Percentiles rank a stretch among this genome's conserved stretches.
Conservation (phyloP, 2,888 invertebrate genomes). For the Tetragonula carbonaria region DNA sequence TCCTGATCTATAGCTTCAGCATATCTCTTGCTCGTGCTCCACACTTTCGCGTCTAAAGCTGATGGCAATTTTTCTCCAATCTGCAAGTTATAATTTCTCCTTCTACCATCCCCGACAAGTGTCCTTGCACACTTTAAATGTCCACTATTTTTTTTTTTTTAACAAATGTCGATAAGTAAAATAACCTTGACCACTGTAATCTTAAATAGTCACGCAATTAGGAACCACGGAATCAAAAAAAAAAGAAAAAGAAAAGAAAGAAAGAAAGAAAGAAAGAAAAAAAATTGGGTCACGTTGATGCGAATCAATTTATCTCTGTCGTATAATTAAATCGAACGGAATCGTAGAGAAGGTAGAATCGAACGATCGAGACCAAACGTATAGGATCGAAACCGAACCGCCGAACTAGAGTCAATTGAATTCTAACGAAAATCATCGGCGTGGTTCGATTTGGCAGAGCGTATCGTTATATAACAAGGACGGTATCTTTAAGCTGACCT, state of each 20-base stretch:
- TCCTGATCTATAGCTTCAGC: not conserved
- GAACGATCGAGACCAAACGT: not conserved
- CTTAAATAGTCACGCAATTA: constrained; percentile 41
- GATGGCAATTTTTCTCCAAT: not conserved
- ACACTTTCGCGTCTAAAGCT: not conserved
- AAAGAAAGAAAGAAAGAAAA: not conserved
- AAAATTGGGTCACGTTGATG: constrained; percentile 35
- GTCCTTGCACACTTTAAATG: not conserved
- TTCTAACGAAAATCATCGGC: constrained; percentile 26
- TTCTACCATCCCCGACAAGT: too few species aligned
- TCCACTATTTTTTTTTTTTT: not conserved
- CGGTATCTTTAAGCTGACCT: constrained; percentile 44
- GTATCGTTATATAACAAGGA: constrained; percentile 6
- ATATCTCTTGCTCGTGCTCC: not conserved
- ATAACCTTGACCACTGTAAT: constrained; percentile 43
- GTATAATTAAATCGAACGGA: not conserved
- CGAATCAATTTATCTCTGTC: constrained; percentile 17
- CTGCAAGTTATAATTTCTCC: not conserved
- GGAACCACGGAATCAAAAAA: not conserved
- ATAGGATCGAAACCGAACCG: not conserved
- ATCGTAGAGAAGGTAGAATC: too few species aligned
- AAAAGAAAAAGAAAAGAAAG: not conserved
- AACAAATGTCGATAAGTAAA: constrained; percentile 2
- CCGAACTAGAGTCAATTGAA: not conserved
- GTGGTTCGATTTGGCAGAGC: constrained; percentile 6